These are phyloP conservation scores for Petromus typicus DNA, from an alignment of 2,113 vertebrate species.

Conservation along the genomic window DNA sequence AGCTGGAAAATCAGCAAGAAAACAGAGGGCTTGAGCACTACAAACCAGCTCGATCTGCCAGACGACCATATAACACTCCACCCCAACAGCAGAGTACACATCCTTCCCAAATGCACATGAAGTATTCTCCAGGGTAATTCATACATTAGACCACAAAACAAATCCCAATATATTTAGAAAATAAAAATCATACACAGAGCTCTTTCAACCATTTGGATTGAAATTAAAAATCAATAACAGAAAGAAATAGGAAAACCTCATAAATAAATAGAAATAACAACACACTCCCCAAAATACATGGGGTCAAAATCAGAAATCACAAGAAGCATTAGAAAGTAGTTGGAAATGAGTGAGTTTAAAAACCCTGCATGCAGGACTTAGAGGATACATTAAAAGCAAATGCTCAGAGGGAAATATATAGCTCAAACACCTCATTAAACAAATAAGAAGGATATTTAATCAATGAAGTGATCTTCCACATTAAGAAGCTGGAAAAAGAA, in stretches of 20 bases:
- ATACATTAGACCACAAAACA: not conserved
- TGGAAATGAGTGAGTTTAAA: not conserved
- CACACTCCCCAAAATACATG: not conserved
- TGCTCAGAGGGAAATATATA: not conserved
- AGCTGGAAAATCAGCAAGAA: not conserved
- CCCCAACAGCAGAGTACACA: too few relatives aligned
- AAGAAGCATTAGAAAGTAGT: not conserved
- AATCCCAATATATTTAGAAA: not conserved
- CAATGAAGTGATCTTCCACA: not conserved
- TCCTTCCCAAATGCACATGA: not conserved
- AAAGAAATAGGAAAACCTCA: not conserved
- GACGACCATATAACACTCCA: not conserved
- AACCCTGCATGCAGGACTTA: not conserved
- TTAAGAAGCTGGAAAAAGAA: not conserved
- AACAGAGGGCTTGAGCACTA: not conserved
- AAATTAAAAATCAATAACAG: not conserved
- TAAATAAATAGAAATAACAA: not conserved
- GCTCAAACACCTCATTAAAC: not conserved
- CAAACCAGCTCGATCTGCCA: not conserved
- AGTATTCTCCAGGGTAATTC: not conserved
- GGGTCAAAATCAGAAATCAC: not conserved
- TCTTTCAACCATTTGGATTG: not conserved
- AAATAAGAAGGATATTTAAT: not conserved
- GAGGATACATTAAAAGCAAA: not conserved
- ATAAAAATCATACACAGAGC: not conserved